Evolutionary conservation across 2,888 invertebrate genomes (phyloP).

Genomic region (Tuberolachnus salignus): DNA sequence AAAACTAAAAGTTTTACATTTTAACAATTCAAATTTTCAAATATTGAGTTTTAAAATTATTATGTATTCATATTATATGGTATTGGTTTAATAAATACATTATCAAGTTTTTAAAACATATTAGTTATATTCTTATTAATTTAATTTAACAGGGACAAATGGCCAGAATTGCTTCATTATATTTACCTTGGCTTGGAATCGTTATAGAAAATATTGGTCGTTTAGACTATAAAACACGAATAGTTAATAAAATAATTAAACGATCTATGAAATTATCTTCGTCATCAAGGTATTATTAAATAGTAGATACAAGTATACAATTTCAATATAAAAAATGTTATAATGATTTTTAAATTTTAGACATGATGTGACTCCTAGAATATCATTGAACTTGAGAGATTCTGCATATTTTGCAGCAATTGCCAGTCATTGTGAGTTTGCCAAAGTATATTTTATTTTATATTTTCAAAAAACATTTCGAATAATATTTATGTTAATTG

Average conservation of each 20-base stretch:
- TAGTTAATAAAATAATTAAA: neutral
- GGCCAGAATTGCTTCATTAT: conserved; percentile 84
- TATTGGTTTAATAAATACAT: no score
- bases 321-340: neutral
- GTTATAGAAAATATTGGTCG: conserved; percentile 86
- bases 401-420: conserved; percentile 75
- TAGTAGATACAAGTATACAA: neutral
- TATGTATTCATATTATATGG: no score
- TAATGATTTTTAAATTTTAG: conserved; percentile 19
- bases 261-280: conserved; percentile 6
- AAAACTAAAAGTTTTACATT: no score
- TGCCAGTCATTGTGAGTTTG: conserved; percentile 69
- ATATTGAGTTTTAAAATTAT: no score
- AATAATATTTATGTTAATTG: neutral
- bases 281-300: conserved; percentile 3
- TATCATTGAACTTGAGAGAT: conserved; percentile 78
- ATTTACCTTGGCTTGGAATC: conserved; percentile 88
- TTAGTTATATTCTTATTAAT: neutral
- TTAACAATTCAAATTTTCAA: no score
- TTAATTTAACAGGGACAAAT: conserved; percentile 69
- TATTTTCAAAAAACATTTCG: neutral
- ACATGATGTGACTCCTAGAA: conserved; percentile 63
- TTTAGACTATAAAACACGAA: conserved; percentile 63
- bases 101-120: no score
- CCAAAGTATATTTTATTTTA: conserved; percentile 22